A percentile compares a stretch with the other conserved stretches of the same genome.
Evolutionary conservation across 2,888 invertebrate genomes (phyloP).

Genomic region (Asteroscopus sphinx): DNA sequence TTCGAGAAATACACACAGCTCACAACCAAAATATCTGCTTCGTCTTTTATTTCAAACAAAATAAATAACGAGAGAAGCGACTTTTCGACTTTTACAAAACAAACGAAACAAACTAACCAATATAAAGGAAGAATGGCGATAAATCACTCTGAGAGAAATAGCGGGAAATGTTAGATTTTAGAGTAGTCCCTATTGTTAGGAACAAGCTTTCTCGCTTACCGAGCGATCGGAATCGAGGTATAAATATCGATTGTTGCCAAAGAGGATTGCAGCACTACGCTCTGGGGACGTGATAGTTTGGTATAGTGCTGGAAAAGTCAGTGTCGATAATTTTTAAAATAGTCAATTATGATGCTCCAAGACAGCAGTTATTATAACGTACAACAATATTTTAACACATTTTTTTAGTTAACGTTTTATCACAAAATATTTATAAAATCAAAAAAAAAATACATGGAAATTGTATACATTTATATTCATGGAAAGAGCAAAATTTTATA

Average conservation of each 20-base stretch:
- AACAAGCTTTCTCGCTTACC: conserved; percentile 84
- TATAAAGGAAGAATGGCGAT: conserved; percentile 55
- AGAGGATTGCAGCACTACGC: conserved; percentile 77
- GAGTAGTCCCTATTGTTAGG: conserved; percentile 57
- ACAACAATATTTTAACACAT: too few species aligned
- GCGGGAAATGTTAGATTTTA: conserved; percentile 55
- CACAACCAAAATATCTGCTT: too few species aligned
- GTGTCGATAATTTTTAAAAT: conserved; percentile 34
- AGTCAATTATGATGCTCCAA: too few species aligned
- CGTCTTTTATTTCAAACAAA: not conserved
- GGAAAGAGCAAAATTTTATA: too few species aligned
- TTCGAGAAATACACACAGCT: too few species aligned
- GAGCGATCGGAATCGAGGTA: conserved; percentile 70
- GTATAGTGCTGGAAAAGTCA: conserved; percentile 44
- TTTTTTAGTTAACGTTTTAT: too few species aligned
- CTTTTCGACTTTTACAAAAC: conserved; percentile 20
- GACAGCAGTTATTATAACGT: not conserved
- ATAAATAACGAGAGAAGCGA: too few species aligned
- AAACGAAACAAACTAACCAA: conserved; percentile 45
- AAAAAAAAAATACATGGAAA: too few species aligned
- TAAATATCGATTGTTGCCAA: conserved; percentile 80
- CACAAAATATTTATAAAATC: too few species aligned
- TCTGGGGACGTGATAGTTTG: conserved; percentile 72
- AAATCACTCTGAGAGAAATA: conserved; percentile 57
- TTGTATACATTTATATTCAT: too few species aligned